Base-by-base conservation (phyloP, 1,140 invertebrate species). In the Chrysomallon squamiferum region DNA sequence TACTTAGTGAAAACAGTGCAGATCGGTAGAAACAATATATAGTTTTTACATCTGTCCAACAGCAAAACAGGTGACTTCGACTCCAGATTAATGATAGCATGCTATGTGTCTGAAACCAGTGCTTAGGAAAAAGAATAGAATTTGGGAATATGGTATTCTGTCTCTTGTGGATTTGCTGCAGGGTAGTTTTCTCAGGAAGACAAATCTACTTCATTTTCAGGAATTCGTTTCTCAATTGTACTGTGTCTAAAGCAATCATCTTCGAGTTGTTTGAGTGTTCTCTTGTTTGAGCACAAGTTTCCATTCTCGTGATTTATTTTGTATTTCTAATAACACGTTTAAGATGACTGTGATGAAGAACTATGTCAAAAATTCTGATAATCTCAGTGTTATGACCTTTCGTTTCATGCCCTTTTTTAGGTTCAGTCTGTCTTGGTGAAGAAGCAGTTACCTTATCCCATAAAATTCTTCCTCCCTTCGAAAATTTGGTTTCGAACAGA, bases 121-220 rank as follows among this genome's bases (percentile, higher is more conserved):
- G 77, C 64, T 0, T 80, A 73, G 1, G 75, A 74, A 50, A 82
- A 82, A 4, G 75, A 73, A 65, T 83, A 83, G 68, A 83, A 83
- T 66, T 83, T 83, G 13, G 82, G 69, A 60, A 83, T 81, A 66
- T 83, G 78, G 62, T 77, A 83, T 54, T 83, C 81, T 22, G 73
- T 78, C n/a, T 82, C 78, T 38, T 74, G 77, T 15, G 77, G 59
- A 65, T 79, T 81, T 2, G 78, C 81, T 25, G 79, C 80, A 30
- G 81, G 81, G 47, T 62, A 78, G 47, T 68, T 72, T 1, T 20
- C n/a, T 38, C 50, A 27, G 57, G 70, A 69, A 35, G 70, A 20
- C 57, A 62, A 43, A 15, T 71, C 61, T 38, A 18, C 29, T 22
- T 62, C 41, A 56, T 65, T 54, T n/a, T 68, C 45, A 4, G 56